These are phyloP conservation scores for Mormyrus hasselquistii DNA, from an alignment of 2,797 vertebrate species.

Conservation along the genomic window DNA sequence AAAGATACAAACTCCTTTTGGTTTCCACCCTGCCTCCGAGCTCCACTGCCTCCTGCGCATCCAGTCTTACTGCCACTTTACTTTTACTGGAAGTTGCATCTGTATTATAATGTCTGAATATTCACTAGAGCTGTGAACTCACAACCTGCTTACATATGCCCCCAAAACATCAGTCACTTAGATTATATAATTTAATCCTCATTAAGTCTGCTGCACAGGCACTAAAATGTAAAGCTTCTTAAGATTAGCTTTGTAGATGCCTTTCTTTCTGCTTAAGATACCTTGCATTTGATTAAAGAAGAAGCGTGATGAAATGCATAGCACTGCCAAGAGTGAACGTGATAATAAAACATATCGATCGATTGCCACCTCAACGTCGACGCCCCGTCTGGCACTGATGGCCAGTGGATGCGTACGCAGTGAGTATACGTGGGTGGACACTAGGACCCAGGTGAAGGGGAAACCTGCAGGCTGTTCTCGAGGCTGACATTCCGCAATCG, in stretches of 20 bases:
- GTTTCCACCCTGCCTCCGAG: neutral
- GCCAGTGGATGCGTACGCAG: neutral
- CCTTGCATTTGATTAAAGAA: neutral
- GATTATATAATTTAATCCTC: neutral
- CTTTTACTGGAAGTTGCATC: neutral
- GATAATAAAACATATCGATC: neutral
- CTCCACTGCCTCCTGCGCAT: neutral
- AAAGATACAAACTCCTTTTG: neutral
- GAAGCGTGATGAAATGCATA: neutral
- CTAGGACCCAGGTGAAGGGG: neutral
- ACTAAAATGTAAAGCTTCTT: neutral
- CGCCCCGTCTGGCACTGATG: neutral
- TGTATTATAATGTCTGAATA: neutral
- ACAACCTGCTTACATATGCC: neutral
- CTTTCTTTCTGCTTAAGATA: neutral
- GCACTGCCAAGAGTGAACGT: neutral
- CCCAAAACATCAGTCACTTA: neutral
- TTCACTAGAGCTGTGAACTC: neutral
- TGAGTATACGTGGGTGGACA: neutral
- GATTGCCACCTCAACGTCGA: neutral
- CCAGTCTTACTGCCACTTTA: neutral
- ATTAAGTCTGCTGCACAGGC: neutral
- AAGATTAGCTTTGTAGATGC: neutral
- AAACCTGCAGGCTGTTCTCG: neutral
- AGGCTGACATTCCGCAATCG: neutral